Evolutionary conservation across 2,888 invertebrate species (phyloP).

Genomic region (Leptinotarsa rubiginosa): DNA sequence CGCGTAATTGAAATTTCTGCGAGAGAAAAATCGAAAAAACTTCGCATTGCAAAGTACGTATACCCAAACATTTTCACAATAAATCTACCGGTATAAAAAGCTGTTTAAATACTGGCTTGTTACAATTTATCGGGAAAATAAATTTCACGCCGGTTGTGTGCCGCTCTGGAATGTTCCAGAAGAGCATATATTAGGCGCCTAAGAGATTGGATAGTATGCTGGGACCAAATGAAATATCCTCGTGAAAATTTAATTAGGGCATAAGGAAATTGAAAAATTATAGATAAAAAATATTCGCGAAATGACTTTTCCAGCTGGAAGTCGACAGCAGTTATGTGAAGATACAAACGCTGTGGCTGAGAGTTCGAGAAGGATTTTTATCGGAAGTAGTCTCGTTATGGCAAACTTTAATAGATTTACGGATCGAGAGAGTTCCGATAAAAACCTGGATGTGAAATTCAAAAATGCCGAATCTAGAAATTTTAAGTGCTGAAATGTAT

Average conservation of each 20-base stretch:
- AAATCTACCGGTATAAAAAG: slow-evolving; percentile 41
- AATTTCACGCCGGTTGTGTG: slow-evolving; percentile 28
- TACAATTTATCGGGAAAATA: slow-evolving; percentile 41
- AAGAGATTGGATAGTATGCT: slow-evolving; percentile 29
- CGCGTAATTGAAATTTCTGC: slow-evolving; percentile 5
- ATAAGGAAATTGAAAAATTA: slow-evolving; percentile 29
- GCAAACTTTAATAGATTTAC: not conserved
- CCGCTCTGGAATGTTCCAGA: slow-evolving; percentile 14
- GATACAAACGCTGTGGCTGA: slow-evolving; percentile 4
- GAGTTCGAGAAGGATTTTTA: not conserved
- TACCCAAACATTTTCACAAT: slow-evolving; percentile 27
- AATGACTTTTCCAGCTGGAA: not conserved
- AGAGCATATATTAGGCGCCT: slow-evolving; percentile 27
- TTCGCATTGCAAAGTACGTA: not conserved
- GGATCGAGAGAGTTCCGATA: not conserved
- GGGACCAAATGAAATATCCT: slow-evolving; percentile 28
- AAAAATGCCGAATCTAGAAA: not conserved
- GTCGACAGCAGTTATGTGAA: not conserved
- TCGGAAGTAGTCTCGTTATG: not conserved
- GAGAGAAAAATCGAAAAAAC: not conserved
- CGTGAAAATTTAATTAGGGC: slow-evolving; percentile 37
- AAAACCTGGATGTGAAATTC: not conserved
- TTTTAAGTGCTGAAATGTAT: not conserved
- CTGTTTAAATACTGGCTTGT: slow-evolving; percentile 40
- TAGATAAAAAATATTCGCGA: slow-evolving; percentile 21